phyloP scores from a whole-genome alignment of 2,113 vertebrate genomes.

The Archocentrus centrarchus region DNA sequence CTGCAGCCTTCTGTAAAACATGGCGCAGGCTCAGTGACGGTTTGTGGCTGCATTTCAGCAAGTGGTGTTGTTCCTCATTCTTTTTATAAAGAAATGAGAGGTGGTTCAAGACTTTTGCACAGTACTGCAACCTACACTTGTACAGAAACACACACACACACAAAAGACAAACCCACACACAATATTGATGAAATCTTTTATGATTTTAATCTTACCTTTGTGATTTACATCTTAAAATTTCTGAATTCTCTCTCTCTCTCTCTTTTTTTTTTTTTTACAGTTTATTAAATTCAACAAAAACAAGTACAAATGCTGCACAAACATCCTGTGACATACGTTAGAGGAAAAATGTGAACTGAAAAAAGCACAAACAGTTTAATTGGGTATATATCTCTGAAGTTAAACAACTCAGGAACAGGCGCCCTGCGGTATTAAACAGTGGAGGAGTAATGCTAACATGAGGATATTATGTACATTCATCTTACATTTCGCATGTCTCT shows the following conservation, averaged over 20 bases:
- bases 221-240: conserved; percentile 71
- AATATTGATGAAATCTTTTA: conserved; percentile 43
- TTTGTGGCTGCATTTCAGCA: too few species aligned
- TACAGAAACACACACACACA: not conserved
- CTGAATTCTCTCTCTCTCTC: conserved; percentile 35
- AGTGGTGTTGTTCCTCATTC: too few species aligned
- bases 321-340: conserved; percentile 75
- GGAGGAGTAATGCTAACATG: conserved; percentile 41
- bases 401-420: conserved; percentile 62
- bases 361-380: conserved; percentile 71
- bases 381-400: conserved; percentile 61
- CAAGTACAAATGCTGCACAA: conserved; percentile 82
- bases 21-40: too few species aligned
- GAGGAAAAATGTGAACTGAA: conserved; percentile 68
- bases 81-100: too few species aligned
- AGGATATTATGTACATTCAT: conserved; percentile 73
- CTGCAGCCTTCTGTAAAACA: too few species aligned
- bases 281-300: conserved; percentile 84
- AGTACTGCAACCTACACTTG: not conserved
- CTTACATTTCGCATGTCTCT: conserved; percentile 72
- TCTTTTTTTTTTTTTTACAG: conserved; percentile 66
- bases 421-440: conserved; percentile 55
- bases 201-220: conserved; percentile 70
- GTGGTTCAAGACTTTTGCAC: conserved; percentile 2
- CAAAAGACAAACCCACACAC: not conserved